A percentile compares a stretch with the other conserved stretches of the same genome.
phyloP scores from a whole-genome alignment of 1,140 invertebrate species.

The Fopius arisanus region DNA sequence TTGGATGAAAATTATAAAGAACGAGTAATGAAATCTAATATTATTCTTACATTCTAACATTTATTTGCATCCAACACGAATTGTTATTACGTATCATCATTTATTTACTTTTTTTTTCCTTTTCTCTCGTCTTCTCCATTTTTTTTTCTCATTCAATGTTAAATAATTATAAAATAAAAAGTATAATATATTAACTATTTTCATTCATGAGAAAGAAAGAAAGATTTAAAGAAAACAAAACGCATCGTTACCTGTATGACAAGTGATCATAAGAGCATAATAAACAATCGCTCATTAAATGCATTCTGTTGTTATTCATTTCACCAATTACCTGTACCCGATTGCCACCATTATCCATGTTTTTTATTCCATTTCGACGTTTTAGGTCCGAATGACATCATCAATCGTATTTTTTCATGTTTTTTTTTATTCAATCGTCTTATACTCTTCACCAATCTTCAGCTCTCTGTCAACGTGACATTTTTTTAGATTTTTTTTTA shows the following conservation, averaged over 20 bases:
- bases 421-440: slow-evolving; percentile 23
- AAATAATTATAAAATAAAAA: slow-evolving; percentile 62
- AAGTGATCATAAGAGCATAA: slow-evolving; percentile 68
- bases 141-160: slow-evolving; percentile 64
- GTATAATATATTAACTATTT: slow-evolving; percentile 68
- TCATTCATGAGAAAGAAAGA: slow-evolving; percentile 59
- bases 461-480: not conserved
- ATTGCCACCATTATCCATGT: slow-evolving; percentile 55
- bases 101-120: slow-evolving; percentile 58
- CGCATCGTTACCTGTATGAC: slow-evolving; percentile 68
- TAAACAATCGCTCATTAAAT: slow-evolving; percentile 68
- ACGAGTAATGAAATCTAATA: slow-evolving; percentile 38
- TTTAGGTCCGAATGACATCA: slow-evolving; percentile 40
- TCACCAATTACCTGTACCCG: slow-evolving; percentile 54
- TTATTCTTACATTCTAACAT: slow-evolving; percentile 60
- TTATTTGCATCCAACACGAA: slow-evolving; percentile 63
- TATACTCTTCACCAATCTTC: slow-evolving; percentile 16
- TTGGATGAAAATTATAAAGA: slow-evolving; percentile 34
- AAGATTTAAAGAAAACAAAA: slow-evolving; percentile 21
- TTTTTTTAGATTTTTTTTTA: not conserved
- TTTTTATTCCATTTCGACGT: slow-evolving; percentile 43
- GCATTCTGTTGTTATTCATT: slow-evolving; percentile 68
- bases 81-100: slow-evolving; percentile 65
- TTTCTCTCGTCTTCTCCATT: slow-evolving; percentile 49
- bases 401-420: slow-evolving; percentile 41